These are phyloP conservation scores for Artemia franciscana DNA, from an alignment of 1,140 invertebrate genomes.

Conservation along the genomic window DNA sequence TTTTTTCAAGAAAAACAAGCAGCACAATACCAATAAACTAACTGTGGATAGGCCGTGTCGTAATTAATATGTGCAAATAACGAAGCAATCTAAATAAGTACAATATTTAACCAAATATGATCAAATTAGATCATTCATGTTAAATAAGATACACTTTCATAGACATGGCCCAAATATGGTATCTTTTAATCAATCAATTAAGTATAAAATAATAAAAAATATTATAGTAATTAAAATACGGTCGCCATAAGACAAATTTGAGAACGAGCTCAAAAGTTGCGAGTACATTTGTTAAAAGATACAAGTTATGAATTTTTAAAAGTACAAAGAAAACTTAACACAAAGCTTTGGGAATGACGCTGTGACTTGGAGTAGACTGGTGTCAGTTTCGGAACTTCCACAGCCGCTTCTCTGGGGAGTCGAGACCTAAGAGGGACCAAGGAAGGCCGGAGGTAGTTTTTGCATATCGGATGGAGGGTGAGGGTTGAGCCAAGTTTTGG, in stretches of 20 bases:
- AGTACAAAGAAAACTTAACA: background rate
- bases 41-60: too few species aligned
- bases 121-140: too few species aligned
- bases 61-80: too few species aligned
- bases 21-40: too few species aligned
- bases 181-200: too few species aligned
- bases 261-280: background rate
- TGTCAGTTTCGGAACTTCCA: background rate
- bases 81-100: too few species aligned
- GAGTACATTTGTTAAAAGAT: background rate
- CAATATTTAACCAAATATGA: too few species aligned
- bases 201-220: too few species aligned
- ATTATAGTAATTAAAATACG: too few species aligned
- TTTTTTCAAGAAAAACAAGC: too few species aligned
- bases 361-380: background rate
- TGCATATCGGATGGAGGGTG: background rate
- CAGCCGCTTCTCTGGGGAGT: background rate
- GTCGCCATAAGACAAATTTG: background rate
- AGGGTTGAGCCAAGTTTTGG: background rate
- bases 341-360: background rate
- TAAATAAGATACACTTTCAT: too few species aligned
- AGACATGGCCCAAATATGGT: too few species aligned
- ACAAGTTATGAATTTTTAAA: background rate
- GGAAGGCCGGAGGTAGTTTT: background rate
- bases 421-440: background rate